phyloP scores from a whole-genome alignment of 2,113 vertebrate genomes.

The Cottus gobio region DNA sequence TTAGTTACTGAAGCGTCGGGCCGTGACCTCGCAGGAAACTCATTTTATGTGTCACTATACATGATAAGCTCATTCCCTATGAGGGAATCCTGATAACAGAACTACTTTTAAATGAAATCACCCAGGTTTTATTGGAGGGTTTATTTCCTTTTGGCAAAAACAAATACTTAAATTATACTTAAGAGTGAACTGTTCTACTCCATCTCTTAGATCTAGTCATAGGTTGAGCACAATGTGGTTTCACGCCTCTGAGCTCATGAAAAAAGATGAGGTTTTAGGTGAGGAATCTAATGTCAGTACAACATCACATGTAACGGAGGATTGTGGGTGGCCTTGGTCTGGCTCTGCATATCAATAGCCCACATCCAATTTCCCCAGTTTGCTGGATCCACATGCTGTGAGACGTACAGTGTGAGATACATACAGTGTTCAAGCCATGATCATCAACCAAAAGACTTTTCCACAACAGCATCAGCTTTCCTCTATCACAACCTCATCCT shows the following conservation, averaged over 20 bases:
- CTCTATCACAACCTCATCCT: background rate
- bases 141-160: background rate
- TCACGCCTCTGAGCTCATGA: background rate
- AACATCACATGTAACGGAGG: background rate
- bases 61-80: background rate
- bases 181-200: background rate
- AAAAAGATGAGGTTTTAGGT: background rate
- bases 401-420: background rate
- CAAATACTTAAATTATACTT: background rate
- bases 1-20: background rate
- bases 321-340: background rate
- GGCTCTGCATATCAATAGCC: background rate
- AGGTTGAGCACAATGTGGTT: background rate
- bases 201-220: background rate
- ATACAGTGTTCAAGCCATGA: background rate
- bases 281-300: background rate
- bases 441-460: background rate
- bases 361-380: background rate
- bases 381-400: background rate
- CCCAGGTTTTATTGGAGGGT: background rate
- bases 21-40: background rate
- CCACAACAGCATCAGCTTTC: background rate
- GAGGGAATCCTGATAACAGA: background rate
- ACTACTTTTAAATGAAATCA: background rate
- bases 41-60: background rate